Percentiles rank a stretch among this genome's conserved stretches.
These are phyloP conservation scores for Coptodon rendalli DNA, from an alignment of 2,113 vertebrate genomes.

Conservation along the genomic window DNA sequence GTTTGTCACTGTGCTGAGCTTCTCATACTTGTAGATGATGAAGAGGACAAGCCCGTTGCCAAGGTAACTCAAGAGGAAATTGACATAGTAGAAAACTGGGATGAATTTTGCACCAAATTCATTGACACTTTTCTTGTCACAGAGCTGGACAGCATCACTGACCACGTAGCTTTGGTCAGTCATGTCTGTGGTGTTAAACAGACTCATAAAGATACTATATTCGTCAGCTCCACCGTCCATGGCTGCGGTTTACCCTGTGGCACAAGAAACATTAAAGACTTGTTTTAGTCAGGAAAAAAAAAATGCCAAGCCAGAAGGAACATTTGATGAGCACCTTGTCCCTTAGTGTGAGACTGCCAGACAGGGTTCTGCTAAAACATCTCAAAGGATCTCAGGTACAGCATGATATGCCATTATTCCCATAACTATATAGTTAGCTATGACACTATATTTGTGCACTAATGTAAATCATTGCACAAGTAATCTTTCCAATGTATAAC, in stretches of 20 bases:
- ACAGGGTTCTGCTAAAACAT: neutral
- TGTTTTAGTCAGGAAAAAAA: neutral
- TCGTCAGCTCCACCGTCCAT: neutral
- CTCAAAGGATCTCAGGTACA: neutral
- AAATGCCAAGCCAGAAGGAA: neutral
- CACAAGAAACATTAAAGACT: neutral
- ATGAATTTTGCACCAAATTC: conserved; percentile 52
- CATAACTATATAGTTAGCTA: neutral
- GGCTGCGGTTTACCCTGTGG: neutral
- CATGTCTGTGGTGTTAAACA: accelerated
- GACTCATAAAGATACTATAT: accelerated
- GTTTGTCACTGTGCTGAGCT: conserved; percentile 69
- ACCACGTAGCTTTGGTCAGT: conserved; percentile 23
- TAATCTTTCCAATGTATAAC: neutral
- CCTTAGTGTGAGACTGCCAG: neutral
- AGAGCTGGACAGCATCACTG: neutral
- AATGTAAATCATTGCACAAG: neutral
- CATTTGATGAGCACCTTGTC: neutral
- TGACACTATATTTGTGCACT: neutral
- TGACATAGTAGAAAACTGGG: conserved; percentile 63
- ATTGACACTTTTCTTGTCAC: conserved; percentile 26
- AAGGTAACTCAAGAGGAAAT: conserved; percentile 68
- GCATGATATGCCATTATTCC: neutral
- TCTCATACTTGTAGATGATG: conserved; percentile 72
- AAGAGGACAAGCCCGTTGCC: conserved; percentile 72